These are phyloP conservation scores for Melipona bicolor DNA, from an alignment of 2,888 invertebrate genomes.

Conservation along the genomic window DNA sequence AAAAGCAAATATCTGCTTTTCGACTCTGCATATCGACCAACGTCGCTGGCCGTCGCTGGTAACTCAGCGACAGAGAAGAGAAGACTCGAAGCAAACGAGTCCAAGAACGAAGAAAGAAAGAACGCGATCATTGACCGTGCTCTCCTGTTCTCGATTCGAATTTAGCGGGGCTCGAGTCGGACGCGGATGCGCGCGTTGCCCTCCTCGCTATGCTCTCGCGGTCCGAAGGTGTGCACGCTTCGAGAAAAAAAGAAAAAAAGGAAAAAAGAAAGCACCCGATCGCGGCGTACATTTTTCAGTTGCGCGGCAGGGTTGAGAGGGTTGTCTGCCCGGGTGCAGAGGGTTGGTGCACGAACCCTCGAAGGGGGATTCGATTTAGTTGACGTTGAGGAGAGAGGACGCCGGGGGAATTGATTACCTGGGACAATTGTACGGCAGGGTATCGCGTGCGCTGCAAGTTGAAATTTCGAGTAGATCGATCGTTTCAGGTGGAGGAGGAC, in stretches of 20 bases:
- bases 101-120: neutral
- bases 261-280: neutral
- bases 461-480: constrained; percentile 53
- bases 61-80: constrained; percentile 72
- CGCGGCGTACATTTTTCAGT: constrained; percentile 12
- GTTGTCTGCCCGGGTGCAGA: neutral
- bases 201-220: neutral
- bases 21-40: constrained; percentile 68
- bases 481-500: constrained; percentile 2
- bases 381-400: constrained; percentile 36
- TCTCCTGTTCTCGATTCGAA: neutral
- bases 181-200: neutral
- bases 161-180: neutral
- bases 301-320: neutral
- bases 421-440: constrained; percentile 52
- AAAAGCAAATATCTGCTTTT: constrained; percentile 36
- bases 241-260: neutral
- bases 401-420: constrained; percentile 47
- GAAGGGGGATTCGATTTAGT: constrained; percentile 51
- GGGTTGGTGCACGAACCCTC: constrained; percentile 9
- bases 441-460: constrained; percentile 51
- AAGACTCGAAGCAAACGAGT: neutral
- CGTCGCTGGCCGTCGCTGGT: constrained; percentile 73
- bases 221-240: neutral
- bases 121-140: neutral